These are phyloP conservation scores for Embidobia sp. DNA, from an alignment of 2,888 invertebrate genomes.

Conservation along the genomic window DNA sequence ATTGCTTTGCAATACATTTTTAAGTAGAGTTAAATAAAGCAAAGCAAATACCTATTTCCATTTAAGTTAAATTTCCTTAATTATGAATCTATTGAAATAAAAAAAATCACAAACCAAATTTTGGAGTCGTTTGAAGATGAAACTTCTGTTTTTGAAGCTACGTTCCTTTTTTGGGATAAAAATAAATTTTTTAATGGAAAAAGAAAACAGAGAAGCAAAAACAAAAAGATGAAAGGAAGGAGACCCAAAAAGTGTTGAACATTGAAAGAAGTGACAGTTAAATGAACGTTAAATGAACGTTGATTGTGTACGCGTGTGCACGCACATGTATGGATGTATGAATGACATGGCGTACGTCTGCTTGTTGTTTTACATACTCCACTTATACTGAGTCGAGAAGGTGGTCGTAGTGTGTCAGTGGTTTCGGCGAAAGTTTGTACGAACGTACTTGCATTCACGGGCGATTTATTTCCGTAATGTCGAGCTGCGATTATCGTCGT, in stretches of 20 bases:
- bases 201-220: background rate
- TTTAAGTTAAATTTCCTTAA: no score
- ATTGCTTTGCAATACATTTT: no score
- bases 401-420: conserved; percentile 72
- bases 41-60: no score
- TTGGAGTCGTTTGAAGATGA: no score
- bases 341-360: conserved; percentile 31
- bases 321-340: background rate
- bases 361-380: conserved; percentile 59
- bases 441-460: conserved; percentile 58
- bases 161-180: no score
- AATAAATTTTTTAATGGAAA: no score
- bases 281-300: no score
- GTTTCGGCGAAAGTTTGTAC: conserved; percentile 74
- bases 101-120: no score
- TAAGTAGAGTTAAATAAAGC: no score
- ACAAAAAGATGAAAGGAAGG: background rate
- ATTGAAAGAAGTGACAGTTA: background rate
- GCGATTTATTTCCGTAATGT: conserved; percentile 59
- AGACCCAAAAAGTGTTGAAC: background rate
- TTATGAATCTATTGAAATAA: no score
- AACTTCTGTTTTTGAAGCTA: no score
- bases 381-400: conserved; percentile 49
- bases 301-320: conserved; percentile 4
- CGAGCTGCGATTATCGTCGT: conserved; percentile 48